A percentile compares a stretch with the other conserved stretches of the same genome.
phyloP scores from a whole-genome alignment of 2,888 invertebrate species.

The Elaeidobius kamerunicus region DNA sequence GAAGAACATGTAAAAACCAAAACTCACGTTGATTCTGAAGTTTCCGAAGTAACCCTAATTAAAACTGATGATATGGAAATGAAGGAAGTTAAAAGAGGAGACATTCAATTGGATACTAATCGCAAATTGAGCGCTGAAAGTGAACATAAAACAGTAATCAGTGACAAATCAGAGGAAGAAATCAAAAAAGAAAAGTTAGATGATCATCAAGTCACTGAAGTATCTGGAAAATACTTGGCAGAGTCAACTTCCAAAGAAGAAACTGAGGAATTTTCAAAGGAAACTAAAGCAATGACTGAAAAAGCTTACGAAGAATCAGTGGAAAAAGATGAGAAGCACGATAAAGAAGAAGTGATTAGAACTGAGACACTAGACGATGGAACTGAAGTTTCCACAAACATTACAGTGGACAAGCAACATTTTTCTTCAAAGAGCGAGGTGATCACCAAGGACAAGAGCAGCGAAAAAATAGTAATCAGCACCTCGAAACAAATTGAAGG shows the following conservation, averaged over 20 bases:
- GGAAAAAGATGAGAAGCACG: constrained; percentile 28
- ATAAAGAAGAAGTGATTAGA: constrained; percentile 33
- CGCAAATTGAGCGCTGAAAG: not conserved
- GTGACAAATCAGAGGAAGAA: constrained; percentile 18
- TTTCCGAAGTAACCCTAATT: constrained; percentile 16
- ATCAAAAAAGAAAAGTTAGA: constrained; percentile 20
- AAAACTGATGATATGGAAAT: constrained; percentile 10
- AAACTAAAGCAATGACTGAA: constrained; percentile 35
- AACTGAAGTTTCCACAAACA: constrained; percentile 34
- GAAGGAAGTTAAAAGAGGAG: constrained; percentile 2
- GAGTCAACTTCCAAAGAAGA: constrained; percentile 29
- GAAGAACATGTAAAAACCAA: constrained; percentile 36
- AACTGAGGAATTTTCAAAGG: constrained; percentile 32
- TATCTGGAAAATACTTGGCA: constrained; percentile 29
- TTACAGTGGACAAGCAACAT: constrained; percentile 34
- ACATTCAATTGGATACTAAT: constrained; percentile 5
- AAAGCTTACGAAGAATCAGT: constrained; percentile 35
- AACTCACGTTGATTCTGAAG: constrained; percentile 35
- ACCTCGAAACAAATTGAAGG: constrained; percentile 30
- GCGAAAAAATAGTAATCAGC: constrained; percentile 37
- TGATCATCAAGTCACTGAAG: constrained; percentile 11
- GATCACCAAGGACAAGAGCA: constrained; percentile 34
- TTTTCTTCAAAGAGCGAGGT: constrained; percentile 29
- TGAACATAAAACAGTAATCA: constrained; percentile 10
- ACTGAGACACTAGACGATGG: constrained; percentile 38